These are phyloP conservation scores for Calidris pygmaea DNA, from an alignment of 2,113 vertebrate species.

Conservation along the genomic window DNA sequence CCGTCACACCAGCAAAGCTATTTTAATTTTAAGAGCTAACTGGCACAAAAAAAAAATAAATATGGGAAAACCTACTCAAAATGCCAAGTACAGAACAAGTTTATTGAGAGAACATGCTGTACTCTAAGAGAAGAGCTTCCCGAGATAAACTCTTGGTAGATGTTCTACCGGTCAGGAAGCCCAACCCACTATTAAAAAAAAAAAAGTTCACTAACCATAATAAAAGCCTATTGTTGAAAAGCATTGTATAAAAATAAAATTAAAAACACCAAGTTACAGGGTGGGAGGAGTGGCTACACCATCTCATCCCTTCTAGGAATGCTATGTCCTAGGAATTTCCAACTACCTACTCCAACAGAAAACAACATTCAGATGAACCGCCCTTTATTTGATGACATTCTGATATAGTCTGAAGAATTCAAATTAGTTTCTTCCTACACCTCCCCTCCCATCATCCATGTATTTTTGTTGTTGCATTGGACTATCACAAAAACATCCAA, in stretches of 20 bases:
- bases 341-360: not conserved
- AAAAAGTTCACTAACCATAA: not conserved
- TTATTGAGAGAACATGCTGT: not conserved
- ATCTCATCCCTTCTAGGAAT: not conserved
- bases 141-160: conserved; percentile 9
- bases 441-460: not conserved
- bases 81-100: not conserved
- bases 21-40: not conserved
- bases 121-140: conserved; percentile 39
- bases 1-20: not conserved
- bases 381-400: not conserved
- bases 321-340: not conserved
- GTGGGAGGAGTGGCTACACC: not conserved
- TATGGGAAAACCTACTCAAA: not conserved
- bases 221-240: not conserved
- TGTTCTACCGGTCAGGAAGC: conserved; percentile 58
- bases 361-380: not conserved
- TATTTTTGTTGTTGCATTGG: not conserved
- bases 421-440: not conserved
- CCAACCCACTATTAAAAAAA: not conserved
- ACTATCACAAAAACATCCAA: not conserved
- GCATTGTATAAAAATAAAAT: not conserved
- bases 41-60: not conserved
- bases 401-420: not conserved
- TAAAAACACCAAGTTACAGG: not conserved